These are phyloP conservation scores for Agonopterix arenella DNA, from an alignment of 2,888 invertebrate genomes.

Conservation along the genomic window DNA sequence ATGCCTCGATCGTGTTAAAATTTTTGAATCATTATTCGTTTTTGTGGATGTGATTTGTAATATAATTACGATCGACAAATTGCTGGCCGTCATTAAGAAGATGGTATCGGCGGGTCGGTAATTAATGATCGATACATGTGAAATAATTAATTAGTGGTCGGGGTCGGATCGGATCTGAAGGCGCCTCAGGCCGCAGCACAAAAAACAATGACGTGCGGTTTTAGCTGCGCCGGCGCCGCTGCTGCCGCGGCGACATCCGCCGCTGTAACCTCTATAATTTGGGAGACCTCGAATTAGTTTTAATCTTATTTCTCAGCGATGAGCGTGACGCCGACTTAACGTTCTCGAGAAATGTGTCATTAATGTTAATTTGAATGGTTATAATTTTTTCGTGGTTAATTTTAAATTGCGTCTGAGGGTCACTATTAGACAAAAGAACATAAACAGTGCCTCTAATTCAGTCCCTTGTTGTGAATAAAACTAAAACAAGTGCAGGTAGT, in stretches of 20 bases:
- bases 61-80: conserved; percentile 74
- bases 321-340: conserved; percentile 67
- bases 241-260: conserved; percentile 64
- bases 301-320: conserved; percentile 62
- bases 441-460: not conserved
- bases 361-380: conserved; percentile 68
- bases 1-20: conserved; percentile 66
- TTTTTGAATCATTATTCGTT: conserved; percentile 64
- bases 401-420: conserved; percentile 12
- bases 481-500: conserved; percentile 4
- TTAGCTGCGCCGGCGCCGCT: conserved; percentile 62
- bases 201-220: conserved; percentile 77
- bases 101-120: conserved; percentile 54
- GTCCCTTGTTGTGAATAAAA: conserved; percentile 10
- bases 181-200: conserved; percentile 60
- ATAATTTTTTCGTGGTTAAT: conserved; percentile 42
- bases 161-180: conserved; percentile 51
- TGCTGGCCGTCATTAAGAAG: conserved; percentile 66
- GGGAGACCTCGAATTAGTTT: conserved; percentile 72
- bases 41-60: conserved; percentile 61
- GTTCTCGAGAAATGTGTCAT: conserved; percentile 68
- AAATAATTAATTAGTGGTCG: conserved; percentile 73
- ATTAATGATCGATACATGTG: conserved; percentile 76
- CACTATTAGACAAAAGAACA: conserved; percentile 6
- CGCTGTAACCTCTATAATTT: conserved; percentile 69